These are phyloP conservation scores for Trissolcus basalis DNA, from an alignment of 1,140 invertebrate genomes.

Conservation along the genomic window DNA sequence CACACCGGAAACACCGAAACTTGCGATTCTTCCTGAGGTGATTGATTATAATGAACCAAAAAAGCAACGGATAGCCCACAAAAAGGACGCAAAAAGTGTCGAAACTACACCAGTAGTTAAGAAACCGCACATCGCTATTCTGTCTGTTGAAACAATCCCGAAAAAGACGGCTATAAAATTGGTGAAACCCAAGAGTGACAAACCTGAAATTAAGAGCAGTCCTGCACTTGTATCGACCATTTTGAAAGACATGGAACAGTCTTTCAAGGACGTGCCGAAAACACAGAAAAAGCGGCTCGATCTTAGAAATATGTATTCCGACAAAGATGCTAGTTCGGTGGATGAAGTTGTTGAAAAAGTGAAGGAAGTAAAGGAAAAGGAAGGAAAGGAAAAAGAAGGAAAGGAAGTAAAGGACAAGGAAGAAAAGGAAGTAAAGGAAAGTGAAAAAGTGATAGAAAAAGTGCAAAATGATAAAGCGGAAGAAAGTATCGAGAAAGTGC, in stretches of 20 bases:
- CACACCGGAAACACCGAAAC: neutral
- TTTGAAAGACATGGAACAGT: slow-evolving; percentile 21
- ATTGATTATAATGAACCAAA: slow-evolving; percentile 9
- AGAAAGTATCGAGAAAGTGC: no score
- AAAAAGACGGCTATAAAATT: neutral
- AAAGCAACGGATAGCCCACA: slow-evolving; percentile 20
- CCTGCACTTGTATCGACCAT: slow-evolving; percentile 8
- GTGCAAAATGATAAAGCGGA: no score
- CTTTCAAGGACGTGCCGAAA: slow-evolving; percentile 2
- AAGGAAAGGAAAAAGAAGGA: no score
- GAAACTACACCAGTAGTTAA: neutral
- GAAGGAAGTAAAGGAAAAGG: no score
- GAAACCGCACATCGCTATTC: slow-evolving; percentile 11
- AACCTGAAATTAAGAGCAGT: neutral
- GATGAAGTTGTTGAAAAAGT: no score
- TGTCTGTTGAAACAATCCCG: slow-evolving; percentile 6
- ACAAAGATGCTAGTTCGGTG: neutral
- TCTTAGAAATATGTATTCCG: neutral
- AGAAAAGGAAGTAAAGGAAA: no score
- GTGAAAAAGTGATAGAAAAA: no score
- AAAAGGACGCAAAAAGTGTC: neutral
- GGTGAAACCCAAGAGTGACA: neutral
- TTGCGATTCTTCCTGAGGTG: slow-evolving; percentile 7
- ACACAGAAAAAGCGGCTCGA: neutral
- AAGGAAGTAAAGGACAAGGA: no score